Conservation (phyloP, 2,888 invertebrate species). For the Dolomedes plantarius region DNA sequence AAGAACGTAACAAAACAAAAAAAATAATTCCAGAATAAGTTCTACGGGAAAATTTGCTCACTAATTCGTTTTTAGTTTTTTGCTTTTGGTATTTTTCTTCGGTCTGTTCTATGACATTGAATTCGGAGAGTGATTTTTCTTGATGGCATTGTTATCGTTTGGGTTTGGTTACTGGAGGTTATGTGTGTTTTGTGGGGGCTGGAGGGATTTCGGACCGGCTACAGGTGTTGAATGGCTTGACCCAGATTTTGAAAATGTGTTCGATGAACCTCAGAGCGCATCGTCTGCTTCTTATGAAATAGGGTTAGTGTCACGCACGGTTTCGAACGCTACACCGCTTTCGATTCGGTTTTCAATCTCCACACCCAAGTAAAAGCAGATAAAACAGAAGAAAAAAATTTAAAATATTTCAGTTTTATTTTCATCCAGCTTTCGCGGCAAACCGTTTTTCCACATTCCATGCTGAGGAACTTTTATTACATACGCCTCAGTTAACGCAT, state of each 20-base stretch:
- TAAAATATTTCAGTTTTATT: not conserved
- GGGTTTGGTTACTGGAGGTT: not conserved
- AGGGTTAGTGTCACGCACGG: conserved; percentile 65
- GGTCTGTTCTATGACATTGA: conserved; percentile 44
- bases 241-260: conserved; percentile 48
- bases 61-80: conserved; percentile 1
- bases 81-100: not conserved
- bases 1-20: conserved; percentile 38
- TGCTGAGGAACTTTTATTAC: no score
- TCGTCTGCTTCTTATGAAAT: conserved; percentile 47
- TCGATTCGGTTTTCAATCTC: not conserved
- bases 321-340: not conserved
- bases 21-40: conserved; percentile 21
- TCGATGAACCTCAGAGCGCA: conserved; percentile 50
- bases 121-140: conserved; percentile 21
- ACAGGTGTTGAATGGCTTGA: conserved; percentile 45
- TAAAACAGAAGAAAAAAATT: not conserved
- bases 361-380: not conserved
- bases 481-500: no score
- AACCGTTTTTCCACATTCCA: not conserved
- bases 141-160: not conserved
- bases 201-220: conserved; percentile 8
- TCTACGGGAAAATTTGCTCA: conserved; percentile 53
- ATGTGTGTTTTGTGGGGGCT: conserved; percentile 26
- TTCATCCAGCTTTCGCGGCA: not conserved